Conservation (phyloP, 2,797 vertebrate species). For the Sebastes iracundus region DNA sequence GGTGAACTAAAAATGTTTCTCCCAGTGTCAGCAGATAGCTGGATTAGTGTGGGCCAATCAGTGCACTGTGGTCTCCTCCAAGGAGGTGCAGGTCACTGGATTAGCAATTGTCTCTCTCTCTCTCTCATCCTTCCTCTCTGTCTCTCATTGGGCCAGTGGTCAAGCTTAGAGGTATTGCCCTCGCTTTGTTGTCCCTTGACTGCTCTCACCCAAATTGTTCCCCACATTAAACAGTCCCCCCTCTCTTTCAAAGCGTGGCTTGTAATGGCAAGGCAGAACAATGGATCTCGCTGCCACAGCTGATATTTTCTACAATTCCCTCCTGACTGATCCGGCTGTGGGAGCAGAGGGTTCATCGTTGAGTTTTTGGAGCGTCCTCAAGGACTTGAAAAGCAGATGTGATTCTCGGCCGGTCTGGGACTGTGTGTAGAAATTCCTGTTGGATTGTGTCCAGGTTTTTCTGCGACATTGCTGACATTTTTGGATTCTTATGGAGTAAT, state of each 20-base stretch:
- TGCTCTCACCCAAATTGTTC: not conserved
- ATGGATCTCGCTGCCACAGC: constrained; percentile 3
- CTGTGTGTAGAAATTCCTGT: constrained; percentile 5
- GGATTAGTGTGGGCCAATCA: constrained; percentile 78
- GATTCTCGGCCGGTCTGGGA: constrained; percentile 41
- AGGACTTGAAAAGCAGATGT: constrained; percentile 61
- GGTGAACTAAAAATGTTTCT: constrained; percentile 63
- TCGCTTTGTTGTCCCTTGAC: constrained; percentile 10
- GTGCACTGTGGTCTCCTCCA: constrained; percentile 47
- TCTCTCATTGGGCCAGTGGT: constrained; percentile 30
- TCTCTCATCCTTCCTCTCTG: constrained; percentile 27
- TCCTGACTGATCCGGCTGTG: not conserved
- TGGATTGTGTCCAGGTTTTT: constrained; percentile 41
- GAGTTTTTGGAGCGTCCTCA: constrained; percentile 22
- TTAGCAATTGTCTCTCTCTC: constrained; percentile 61
- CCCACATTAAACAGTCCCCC: not conserved
- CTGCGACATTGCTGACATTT: constrained; percentile 27
- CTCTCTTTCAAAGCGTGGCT: constrained; percentile 6
- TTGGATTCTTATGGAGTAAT: constrained; percentile 15
- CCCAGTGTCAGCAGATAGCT: constrained; percentile 73
- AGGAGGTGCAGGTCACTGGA: constrained; percentile 62
- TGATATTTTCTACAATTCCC: constrained; percentile 18
- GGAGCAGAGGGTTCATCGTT: constrained; percentile 18
- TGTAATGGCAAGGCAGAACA: not conserved
- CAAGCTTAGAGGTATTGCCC: constrained; percentile 19